A percentile compares a stretch with the other conserved stretches of the same genome.
Evolutionary conservation across 2,888 invertebrate species (phyloP).

Genomic region (Xanthorhoe designata): DNA sequence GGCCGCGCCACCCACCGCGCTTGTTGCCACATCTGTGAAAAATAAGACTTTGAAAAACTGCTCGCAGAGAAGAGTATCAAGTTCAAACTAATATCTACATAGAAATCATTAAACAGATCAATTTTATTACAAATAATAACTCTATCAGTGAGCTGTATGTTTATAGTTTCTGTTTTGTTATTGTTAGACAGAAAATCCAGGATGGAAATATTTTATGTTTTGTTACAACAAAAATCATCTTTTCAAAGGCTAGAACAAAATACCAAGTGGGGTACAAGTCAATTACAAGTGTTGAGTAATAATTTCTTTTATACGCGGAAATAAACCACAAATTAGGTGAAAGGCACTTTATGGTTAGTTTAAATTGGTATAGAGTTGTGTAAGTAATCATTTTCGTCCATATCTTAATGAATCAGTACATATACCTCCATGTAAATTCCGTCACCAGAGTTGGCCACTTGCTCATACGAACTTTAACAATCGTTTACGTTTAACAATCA

Average conservation of each 20-base stretch:
- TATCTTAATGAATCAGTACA: background rate
- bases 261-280: background rate
- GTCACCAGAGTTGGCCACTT: no score
- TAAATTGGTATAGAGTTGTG: conserved; percentile 19
- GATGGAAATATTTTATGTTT: background rate
- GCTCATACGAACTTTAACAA: no score
- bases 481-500: no score
- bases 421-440: background rate
- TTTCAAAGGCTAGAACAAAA: background rate
- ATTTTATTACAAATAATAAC: no score
- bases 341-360: conserved; percentile 33
- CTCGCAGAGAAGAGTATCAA: background rate
- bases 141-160: no score
- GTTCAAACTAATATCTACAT: no score
- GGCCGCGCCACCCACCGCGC: conserved; percentile 80
- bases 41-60: conserved; percentile 3
- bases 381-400: conserved; percentile 8
- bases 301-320: conserved; percentile 37
- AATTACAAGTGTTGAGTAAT: conserved; percentile 32
- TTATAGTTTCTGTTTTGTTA: no score
- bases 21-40: conserved; percentile 74
- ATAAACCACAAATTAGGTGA: conserved; percentile 34
- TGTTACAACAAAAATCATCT: background rate
- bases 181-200: no score
- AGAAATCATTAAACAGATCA: no score